Base-by-base conservation (phyloP, 2,888 invertebrate genomes). In the Arge pagana region DNA sequence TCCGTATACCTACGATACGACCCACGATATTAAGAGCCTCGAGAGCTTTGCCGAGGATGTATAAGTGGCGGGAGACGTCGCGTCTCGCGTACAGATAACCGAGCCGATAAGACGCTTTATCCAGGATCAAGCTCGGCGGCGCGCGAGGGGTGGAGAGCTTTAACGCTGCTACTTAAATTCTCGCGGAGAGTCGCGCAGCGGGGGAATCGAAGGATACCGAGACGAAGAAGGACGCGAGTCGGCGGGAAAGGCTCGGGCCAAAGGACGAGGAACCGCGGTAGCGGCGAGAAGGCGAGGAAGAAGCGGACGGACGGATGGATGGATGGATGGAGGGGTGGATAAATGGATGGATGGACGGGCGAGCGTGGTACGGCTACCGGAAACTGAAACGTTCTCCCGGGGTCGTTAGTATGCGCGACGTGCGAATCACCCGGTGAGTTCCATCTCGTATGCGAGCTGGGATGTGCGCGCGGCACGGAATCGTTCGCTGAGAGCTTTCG, bases 371-470 rank as follows among this genome's bases (percentile, higher is more conserved):
- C 10, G 41, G 50, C 50, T 35, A 51, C 50, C 50, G 50, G 50
- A 51, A 51, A 39, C 50, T 42, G 36, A n/a, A 21, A 24, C 13
- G 23, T 21, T 26, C n/a, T 18, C 43, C 30, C 11, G 16, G 6
- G 16, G 18, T 15, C 31, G 43, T 51, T 51, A 35, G 50, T 51
- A 51, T 51, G 50, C 42, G 13, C 35, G 35, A 43, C 50, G 50
- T 33, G 45, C 45, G 33, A 45, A 45, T 45, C 45, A 35, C 23
- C n/a, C 33, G 10, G 8, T 10, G 33, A 45, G n/a, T n/a, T n/a
- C n/a, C n/a, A n/a, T n/a, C n/a, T n/a, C n/a, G n/a, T n/a, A n/a
- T n/a, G n/a, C n/a, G n/a, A n/a, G n/a, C n/a, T n/a, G n/a, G n/a
- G n/a, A n/a, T n/a, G n/a, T n/a, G n/a, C n/a, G n/a, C n/a, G n/a